A percentile compares a stretch with the other conserved stretches of the same genome.
These are phyloP conservation scores for Suricata suricatta DNA, from an alignment of 2,113 vertebrate genomes.

Conservation along the genomic window DNA sequence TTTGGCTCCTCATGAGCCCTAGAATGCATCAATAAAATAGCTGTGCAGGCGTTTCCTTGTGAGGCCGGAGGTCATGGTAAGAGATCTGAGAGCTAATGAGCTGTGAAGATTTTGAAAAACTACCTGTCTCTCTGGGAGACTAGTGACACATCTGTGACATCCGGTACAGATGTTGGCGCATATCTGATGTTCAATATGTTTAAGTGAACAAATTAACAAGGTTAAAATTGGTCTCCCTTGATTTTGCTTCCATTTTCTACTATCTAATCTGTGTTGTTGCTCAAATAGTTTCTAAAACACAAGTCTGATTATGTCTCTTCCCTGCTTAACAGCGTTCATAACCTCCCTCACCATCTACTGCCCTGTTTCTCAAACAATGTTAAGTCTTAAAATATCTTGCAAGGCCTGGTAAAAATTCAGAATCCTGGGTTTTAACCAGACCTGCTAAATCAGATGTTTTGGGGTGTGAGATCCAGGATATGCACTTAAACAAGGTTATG, in stretches of 20 bases:
- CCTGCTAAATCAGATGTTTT: not conserved
- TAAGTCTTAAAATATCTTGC: not conserved
- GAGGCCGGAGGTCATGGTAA: not conserved
- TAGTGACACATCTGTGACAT: too few species aligned
- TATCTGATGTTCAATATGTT: not conserved
- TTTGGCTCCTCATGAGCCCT: not conserved
- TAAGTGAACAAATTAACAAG: not conserved
- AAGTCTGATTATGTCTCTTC: not conserved
- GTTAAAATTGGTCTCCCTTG: not conserved
- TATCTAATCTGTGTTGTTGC: not conserved
- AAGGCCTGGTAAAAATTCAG: not conserved
- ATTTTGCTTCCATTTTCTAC: not conserved
- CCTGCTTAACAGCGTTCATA: not conserved
- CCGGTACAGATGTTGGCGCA: not conserved
- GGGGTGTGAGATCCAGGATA: not conserved
- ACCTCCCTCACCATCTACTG: not conserved
- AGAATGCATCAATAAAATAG: not conserved
- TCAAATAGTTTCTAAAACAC: not conserved
- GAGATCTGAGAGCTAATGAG: not conserved
- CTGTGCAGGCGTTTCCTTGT: fast-evolving
- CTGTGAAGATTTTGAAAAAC: not conserved
- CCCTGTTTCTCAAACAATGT: not conserved
- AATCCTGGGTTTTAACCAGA: not conserved
- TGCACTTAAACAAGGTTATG: not conserved
- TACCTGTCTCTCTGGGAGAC: not conserved